A percentile compares a stretch with the other conserved stretches of the same genome.
Conservation (phyloP, 1,140 invertebrate genomes). For the Drosophila repleta region DNA sequence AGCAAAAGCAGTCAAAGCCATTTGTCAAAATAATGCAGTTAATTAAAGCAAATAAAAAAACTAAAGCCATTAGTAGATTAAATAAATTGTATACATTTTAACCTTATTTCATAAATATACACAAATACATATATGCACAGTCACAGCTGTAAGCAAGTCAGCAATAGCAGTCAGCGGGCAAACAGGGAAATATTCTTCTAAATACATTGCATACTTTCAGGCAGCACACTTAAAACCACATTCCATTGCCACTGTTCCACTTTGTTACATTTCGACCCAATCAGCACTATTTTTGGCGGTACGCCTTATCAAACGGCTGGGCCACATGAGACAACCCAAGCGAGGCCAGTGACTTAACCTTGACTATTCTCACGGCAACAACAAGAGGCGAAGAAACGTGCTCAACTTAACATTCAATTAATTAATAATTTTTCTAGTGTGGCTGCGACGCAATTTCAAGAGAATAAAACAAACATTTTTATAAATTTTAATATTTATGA, state of each 20-base stretch:
- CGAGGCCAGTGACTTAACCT: conserved; percentile 28
- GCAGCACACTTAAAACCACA: background rate
- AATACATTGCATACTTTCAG: conserved; percentile 28
- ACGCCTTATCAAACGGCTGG: conserved; percentile 14
- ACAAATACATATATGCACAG: too few species aligned
- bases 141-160: too few species aligned
- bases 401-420: conserved; percentile 19
- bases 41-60: background rate
- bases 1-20: background rate
- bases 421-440: conserved; percentile 10
- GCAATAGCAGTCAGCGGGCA: too few species aligned
- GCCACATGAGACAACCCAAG: conserved; percentile 12
- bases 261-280: background rate
- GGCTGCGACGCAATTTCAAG: conserved; percentile 36
- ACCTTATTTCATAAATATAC: too few species aligned
- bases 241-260: background rate
- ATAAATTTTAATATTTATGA: conserved; percentile 14
- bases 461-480: background rate
- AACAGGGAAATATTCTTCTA: background rate
- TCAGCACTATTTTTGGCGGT: conserved; percentile 3
- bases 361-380: conserved; percentile 11
- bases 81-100: too few species aligned
- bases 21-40: background rate
- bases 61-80: too few species aligned
- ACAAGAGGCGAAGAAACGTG: conserved; percentile 26